Percentiles rank a stretch among this genome's conserved stretches.
Conservation (phyloP, 2,113 vertebrate species). For the Rhizomys pruinosus region DNA sequence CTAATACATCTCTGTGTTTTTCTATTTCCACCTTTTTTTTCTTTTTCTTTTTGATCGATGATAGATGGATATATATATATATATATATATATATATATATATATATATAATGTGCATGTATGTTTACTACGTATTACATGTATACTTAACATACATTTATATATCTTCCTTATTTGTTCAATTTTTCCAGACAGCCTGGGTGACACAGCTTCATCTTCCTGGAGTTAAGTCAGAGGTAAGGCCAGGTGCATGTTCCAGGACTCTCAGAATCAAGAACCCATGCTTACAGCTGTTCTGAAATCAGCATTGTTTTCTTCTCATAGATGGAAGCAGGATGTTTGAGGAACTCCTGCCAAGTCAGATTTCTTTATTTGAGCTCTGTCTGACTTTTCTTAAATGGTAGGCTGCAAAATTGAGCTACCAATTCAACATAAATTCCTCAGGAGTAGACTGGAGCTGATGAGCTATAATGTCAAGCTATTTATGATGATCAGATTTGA, state of each 20-base stretch:
- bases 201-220: background rate
- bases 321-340: background rate
- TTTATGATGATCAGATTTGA: constrained; percentile 65
- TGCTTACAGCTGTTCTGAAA: background rate
- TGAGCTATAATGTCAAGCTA: constrained; percentile 35
- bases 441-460: constrained; percentile 35
- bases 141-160: background rate
- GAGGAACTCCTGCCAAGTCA: background rate
- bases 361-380: background rate
- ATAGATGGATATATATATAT: no score
- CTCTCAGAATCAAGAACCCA: constrained; percentile 20
- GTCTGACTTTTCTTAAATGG: constrained; percentile 31
- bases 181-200: background rate
- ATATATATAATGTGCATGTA: no score
- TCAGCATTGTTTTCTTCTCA: background rate
- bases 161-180: background rate
- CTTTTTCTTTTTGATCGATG: no score
- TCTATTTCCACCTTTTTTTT: background rate
- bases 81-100: background rate
- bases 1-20: background rate
- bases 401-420: constrained; percentile 59
- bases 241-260: background rate
- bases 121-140: no score
- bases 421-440: constrained; percentile 56
- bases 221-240: background rate